A percentile compares a stretch with the other conserved stretches of the same genome.
Evolutionary conservation across 2,113 vertebrate species (phyloP).

Genomic region (Collichthys lucidus): DNA sequence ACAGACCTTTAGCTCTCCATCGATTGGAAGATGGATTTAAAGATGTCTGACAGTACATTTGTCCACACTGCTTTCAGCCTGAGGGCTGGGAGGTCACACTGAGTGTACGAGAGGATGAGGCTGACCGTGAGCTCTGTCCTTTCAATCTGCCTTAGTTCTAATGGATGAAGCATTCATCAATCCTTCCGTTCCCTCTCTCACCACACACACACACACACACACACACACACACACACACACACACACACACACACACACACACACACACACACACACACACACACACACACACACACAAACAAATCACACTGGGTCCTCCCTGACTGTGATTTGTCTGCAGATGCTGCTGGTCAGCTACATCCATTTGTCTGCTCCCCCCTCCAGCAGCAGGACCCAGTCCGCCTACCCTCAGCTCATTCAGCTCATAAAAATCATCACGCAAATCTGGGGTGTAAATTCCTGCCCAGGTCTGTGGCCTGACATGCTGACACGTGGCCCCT

Average conservation of each 20-base stretch:
- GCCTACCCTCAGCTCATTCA: constrained; percentile 71
- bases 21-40: neutral
- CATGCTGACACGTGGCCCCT: constrained; percentile 28
- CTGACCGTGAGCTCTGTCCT: constrained; percentile 26
- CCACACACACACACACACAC: constrained; percentile 5
- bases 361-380: constrained; percentile 75
- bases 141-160: constrained; percentile 47
- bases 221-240: constrained; percentile 58
- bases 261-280: constrained; percentile 52
- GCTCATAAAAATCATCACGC: constrained; percentile 82
- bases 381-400: constrained; percentile 62
- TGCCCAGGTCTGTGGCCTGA: constrained; percentile 52
- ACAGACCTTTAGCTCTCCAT: neutral
- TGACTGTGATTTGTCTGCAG: constrained; percentile 81
- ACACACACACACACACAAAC: constrained; percentile 31
- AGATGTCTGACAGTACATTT: neutral
- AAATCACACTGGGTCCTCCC: constrained; percentile 69
- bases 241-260: constrained; percentile 10
- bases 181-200: constrained; percentile 5
- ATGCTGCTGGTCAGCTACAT: constrained; percentile 73
- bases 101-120: neutral
- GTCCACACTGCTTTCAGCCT: neutral
- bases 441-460: constrained; percentile 72
- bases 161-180: constrained; percentile 64
- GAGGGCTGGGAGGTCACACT: neutral